Evolutionary conservation across 2,797 vertebrate genomes (phyloP).

Genomic region (Megalops cyprinoides): DNA sequence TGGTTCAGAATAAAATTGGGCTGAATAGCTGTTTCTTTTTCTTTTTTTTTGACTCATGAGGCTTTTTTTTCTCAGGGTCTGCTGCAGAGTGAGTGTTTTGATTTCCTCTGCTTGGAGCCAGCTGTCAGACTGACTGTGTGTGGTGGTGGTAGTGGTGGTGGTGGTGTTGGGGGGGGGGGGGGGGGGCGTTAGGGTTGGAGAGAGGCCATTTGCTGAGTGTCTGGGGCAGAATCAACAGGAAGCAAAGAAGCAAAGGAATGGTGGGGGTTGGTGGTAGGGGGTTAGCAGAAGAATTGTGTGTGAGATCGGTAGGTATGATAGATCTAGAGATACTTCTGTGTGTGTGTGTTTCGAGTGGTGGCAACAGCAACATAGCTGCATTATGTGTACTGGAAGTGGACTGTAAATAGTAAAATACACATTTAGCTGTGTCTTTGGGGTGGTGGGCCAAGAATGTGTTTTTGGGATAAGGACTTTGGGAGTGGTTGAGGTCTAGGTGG

Average conservation of each 20-base stretch:
- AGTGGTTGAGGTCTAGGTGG: slow-evolving; percentile 21
- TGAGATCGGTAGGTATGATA: slow-evolving; percentile 47
- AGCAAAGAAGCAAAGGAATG: slow-evolving; percentile 43
- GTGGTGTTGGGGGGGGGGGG: slow-evolving; percentile 32
- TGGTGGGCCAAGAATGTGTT: slow-evolving; percentile 19
- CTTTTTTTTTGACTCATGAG: too few relatives aligned
- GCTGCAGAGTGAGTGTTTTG: slow-evolving; percentile 65
- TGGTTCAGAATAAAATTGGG: background rate
- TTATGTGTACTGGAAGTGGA: slow-evolving; percentile 27
- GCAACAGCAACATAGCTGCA: too few relatives aligned
- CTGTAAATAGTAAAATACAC: slow-evolving; percentile 8
- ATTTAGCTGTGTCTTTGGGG: slow-evolving; percentile 12
- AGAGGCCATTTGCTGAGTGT: slow-evolving; percentile 72
- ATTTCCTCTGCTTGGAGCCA: slow-evolving; percentile 73
- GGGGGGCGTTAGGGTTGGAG: slow-evolving; percentile 59
- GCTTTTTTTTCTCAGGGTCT: slow-evolving; percentile 41
- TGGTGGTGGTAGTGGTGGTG: slow-evolving; percentile 48
- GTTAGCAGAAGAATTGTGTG: slow-evolving; percentile 45
- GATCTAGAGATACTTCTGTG: slow-evolving; percentile 41
- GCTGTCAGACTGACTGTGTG: slow-evolving; percentile 78
- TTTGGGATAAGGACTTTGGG: slow-evolving; percentile 13
- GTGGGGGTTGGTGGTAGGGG: slow-evolving; percentile 19
- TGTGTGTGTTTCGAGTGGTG: slow-evolving; percentile 32
- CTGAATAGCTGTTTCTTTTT: slow-evolving; percentile 15
- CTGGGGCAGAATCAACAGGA: slow-evolving; percentile 60